Base-by-base conservation (phyloP, 2,888 invertebrate species). In the Autographa gamma region DNA sequence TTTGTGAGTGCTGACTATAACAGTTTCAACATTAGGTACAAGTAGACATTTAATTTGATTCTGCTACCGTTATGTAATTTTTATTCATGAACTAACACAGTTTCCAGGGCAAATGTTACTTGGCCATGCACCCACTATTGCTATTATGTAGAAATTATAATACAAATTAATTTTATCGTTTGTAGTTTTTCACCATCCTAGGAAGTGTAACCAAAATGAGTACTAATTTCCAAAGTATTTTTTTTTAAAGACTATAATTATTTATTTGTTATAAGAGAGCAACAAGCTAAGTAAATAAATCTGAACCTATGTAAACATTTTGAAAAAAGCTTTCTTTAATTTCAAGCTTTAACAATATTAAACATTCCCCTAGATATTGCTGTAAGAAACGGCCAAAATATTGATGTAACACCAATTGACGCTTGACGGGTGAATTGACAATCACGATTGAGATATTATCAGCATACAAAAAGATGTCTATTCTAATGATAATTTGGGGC, bases 21-120 rank as follows among this genome's bases (percentile, higher is more conserved):
- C 76, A 77, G 71, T 83, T 74, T 71, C 74, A 74, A 76, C 63
- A 77, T 80, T 76, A 56, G 54, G 54, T 56, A 75, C 69, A 78
- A 79, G 74, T 79, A 83, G 73, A 74, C 81, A 74, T 60, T 74
- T 80, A 76, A 74, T 74, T 79, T 77, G 70, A 73, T 63, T 73
- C 66, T 75, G 67, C 79, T 69, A 71, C 78, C 65, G 67, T 83
- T 79, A 77, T 66, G 79, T 76, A 80, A 84, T 75, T 76, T 78
- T 80, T 81, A 79, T 82, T 85, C 73, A 76, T 66, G 77, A 76
- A 73, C 80, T 85, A 84, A 79, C 83, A 85, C 71, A 76, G 79
- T 83, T 83, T 83, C 85, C 83, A 83, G 81, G 83, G 81, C 83
- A 81, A 81, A 78, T 77, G 83, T 79, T 77, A 84, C 65, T 82